Base-by-base conservation (phyloP, 2,797 vertebrate genomes). In the Choloepus didactylus region DNA sequence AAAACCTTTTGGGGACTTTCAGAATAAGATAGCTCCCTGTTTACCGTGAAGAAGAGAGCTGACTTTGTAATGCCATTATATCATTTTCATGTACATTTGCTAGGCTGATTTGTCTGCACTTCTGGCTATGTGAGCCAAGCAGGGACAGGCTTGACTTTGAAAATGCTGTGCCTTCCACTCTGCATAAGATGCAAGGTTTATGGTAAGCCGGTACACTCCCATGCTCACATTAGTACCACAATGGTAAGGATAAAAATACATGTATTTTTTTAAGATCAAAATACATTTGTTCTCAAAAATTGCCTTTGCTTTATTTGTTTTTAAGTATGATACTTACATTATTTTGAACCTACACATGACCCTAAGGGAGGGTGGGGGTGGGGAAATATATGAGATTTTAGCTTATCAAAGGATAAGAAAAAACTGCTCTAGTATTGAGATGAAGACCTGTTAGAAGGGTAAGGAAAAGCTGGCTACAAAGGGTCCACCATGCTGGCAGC, bases 211-310 rank as follows among this genome's bases (percentile, higher is more conserved):
- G 16, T 21, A 44, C 2, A 9, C 35, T 79, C 31, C 31, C 25
- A 60, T 12, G 7, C 9, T 69, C n/a, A 76, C 19, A 51, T 0
- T 31, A 35, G 21, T 35, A 64, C 1, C 29, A n/a, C 21, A 25
- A n/a, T 23, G 31, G 5, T 51, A 92, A 75, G 64, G 31, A 44
- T 77, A 15, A 59, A 77, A 85, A 86, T 51, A 66, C 5, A 77
- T 1, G 4, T 6, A 18, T 31, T 64, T 75, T 69, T 35, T 12
- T 67, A 64, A 66, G 12, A 46, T 2, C 38, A 66, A 69, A 84
- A 62, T 60, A 69, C 15, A 84, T 44, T 59, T 95, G 41, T 87
- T 96, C 14, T 94, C 5, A 66, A 93, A 95, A 91, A 76, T 31
- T 27, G 15, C 35, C 46, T 35, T 44, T 81, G 77, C 62, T 82